Evolutionary conservation across 2,797 vertebrate genomes (phyloP).

Genomic region (Manis pentadactyla): DNA sequence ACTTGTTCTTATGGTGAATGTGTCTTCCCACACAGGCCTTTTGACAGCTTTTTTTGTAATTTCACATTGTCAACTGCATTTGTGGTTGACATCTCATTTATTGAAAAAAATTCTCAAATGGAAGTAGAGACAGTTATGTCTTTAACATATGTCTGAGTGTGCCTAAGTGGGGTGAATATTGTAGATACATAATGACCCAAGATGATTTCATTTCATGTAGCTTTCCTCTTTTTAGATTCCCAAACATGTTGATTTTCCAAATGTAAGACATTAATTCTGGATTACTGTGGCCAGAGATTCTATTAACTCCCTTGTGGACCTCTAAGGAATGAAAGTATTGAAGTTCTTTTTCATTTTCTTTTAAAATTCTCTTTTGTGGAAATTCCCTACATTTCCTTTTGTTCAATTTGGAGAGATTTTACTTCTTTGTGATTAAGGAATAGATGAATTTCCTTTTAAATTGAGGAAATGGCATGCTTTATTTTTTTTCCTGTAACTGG

Average conservation of each 20-base stretch:
- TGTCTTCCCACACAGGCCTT: slow-evolving; percentile 61
- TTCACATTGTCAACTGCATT: slow-evolving; percentile 75
- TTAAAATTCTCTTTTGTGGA: slow-evolving; percentile 69
- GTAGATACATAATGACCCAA: neutral
- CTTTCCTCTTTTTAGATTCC: neutral
- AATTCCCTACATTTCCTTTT: slow-evolving; percentile 64
- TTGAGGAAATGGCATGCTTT: slow-evolving; percentile 69
- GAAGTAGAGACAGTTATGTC: slow-evolving; percentile 52
- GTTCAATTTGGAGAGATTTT: slow-evolving; percentile 73
- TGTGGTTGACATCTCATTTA: slow-evolving; percentile 68
- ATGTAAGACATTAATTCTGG: slow-evolving; percentile 25
- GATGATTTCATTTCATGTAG: neutral
- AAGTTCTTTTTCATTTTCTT: slow-evolving; percentile 40
- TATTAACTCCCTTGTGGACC: neutral
- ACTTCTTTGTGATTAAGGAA: slow-evolving; percentile 82
- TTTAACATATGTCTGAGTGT: slow-evolving; percentile 66
- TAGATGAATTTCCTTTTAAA: slow-evolving; percentile 83
- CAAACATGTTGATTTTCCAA: slow-evolving; percentile 52
- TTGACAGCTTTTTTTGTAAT: slow-evolving; percentile 75
- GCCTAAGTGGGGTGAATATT: slow-evolving; percentile 31
- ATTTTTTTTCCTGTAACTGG: slow-evolving; percentile 63
- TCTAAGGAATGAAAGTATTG: slow-evolving; percentile 44
- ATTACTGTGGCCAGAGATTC: neutral
- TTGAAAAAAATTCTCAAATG: slow-evolving; percentile 51
- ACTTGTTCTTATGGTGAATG: slow-evolving; percentile 61